Base-by-base conservation (phyloP, 2,797 vertebrate species). In the Sebastes cheni region DNA sequence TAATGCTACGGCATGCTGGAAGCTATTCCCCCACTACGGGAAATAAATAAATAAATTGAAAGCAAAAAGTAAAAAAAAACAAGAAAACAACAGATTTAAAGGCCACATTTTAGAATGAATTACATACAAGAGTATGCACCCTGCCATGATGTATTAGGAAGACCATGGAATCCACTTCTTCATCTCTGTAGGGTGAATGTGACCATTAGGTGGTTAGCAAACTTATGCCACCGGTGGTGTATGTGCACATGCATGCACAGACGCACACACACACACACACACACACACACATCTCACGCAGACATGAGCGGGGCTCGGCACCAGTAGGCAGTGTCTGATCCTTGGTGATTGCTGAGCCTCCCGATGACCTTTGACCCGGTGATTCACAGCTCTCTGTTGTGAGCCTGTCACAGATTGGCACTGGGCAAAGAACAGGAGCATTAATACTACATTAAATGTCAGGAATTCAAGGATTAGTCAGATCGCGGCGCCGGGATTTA, bases 21-120 rank as follows among this genome's bases (percentile, higher is more conserved):
- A 95, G 96, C 95, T 77, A 96, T 96, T 95, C 94, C 93, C 93
- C 95, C 88, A 86, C 90, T 66, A 79, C 1, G 29, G 75, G 60
- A 93, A 94, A 92, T 88, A 94, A 94, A 95, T 93, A 93, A 94
- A 94, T 91, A 92, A 92, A 88, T 79, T 73, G 79, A 80, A 91
- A 92, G 89, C 82, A 87, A 93, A 93, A 94, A 84, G 58, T 82
- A 75, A 86, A 77, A 79, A 79, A 80, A 82, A 77, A 89, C 85
- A 80, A 85, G 82, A 90, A 90, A 93, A 95, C 93, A 95, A 94
- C 90, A 93, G 91, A 95, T 95, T 95, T 96, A 96, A 96, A 96
- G 95, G 96, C 95, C 95, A 96, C 92, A 91, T 96, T 96, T 96
- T 95, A 92, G 90, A 97, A 96, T 95, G 94, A 96, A 97, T 96